Percentiles rank a stretch among this genome's conserved stretches.
Conservation (phyloP, 2,113 vertebrate species). For the Dromaius novaehollandiae region DNA sequence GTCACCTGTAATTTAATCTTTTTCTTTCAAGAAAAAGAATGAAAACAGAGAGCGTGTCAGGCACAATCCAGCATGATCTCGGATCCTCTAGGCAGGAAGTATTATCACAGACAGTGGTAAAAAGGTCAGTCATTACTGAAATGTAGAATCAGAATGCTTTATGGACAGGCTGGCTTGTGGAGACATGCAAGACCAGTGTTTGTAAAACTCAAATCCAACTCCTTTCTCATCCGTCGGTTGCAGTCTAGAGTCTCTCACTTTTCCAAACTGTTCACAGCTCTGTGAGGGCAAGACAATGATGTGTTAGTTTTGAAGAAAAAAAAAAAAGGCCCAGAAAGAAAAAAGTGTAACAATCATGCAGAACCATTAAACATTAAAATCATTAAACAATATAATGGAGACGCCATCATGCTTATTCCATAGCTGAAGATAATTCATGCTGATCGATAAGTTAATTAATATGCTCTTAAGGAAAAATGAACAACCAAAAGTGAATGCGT, state of each 20-base stretch:
- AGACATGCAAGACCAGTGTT: neutral
- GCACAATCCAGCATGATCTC: neutral
- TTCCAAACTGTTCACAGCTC: neutral
- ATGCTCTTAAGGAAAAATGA: neutral
- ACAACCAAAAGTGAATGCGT: neutral
- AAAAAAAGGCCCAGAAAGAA: neutral
- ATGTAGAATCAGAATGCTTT: neutral
- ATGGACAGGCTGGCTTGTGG: neutral
- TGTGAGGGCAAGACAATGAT: neutral
- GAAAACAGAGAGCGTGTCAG: neutral
- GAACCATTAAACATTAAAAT: neutral
- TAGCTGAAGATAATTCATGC: neutral
- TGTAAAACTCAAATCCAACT: neutral
- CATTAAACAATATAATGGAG: too few relatives aligned
- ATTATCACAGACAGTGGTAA: neutral
- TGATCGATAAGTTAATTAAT: neutral
- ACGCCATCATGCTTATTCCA: neutral
- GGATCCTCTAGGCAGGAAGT: neutral
- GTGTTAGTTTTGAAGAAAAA: neutral
- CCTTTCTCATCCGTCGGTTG: neutral
- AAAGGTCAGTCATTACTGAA: neutral
- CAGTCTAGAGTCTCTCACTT: neutral
- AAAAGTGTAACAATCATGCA: neutral
- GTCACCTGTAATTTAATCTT: neutral
- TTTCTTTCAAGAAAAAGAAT: neutral